These are phyloP conservation scores for Epizoanthus fatuus DNA, from an alignment of 92 coral and sea anemone species.

Conservation along the genomic window DNA sequence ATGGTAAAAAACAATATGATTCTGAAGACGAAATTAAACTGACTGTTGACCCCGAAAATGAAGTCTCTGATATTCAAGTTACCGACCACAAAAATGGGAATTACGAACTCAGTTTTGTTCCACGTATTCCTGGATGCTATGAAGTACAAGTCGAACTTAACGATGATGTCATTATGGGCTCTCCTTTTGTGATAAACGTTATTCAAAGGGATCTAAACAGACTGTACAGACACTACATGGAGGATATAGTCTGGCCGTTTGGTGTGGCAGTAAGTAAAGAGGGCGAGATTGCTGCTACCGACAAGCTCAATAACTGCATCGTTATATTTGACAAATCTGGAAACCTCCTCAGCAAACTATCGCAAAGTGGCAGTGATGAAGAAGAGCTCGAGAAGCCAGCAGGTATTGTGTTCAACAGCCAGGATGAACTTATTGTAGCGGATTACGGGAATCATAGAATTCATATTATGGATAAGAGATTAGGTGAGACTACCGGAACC, in stretches of 20 bases:
- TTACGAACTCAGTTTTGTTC: slow-evolving; percentile 31
- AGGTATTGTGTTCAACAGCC: slow-evolving; percentile 10
- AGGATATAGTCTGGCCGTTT: background rate
- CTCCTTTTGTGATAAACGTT: slow-evolving; percentile 15
- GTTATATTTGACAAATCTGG: slow-evolving; percentile 43
- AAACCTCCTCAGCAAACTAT: slow-evolving; percentile 14
- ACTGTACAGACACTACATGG: background rate
- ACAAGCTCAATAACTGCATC: slow-evolving; percentile 22
- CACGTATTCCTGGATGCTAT: slow-evolving; percentile 31
- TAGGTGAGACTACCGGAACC: slow-evolving; percentile 3
- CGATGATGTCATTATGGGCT: background rate
- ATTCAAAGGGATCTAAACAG: background rate
- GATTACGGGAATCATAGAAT: slow-evolving; percentile 29
- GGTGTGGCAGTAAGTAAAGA: slow-evolving; percentile 52
- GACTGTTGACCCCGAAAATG: slow-evolving; percentile 17
- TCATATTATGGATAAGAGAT: slow-evolving; percentile 42
- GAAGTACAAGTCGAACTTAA: background rate
- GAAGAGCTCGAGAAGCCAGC: background rate
- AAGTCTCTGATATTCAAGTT: slow-evolving; percentile 12
- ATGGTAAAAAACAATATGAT: background rate
- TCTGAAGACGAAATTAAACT: background rate
- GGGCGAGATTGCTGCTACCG: slow-evolving; percentile 42
- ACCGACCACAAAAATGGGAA: slow-evolving; percentile 15
- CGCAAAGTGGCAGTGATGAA: background rate
- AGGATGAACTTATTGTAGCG: background rate